Evolutionary conservation across 1,140 invertebrate genomes (phyloP), one percentile per base, ranked within the genome.

Genomic region (Venturia canescens): DNA sequence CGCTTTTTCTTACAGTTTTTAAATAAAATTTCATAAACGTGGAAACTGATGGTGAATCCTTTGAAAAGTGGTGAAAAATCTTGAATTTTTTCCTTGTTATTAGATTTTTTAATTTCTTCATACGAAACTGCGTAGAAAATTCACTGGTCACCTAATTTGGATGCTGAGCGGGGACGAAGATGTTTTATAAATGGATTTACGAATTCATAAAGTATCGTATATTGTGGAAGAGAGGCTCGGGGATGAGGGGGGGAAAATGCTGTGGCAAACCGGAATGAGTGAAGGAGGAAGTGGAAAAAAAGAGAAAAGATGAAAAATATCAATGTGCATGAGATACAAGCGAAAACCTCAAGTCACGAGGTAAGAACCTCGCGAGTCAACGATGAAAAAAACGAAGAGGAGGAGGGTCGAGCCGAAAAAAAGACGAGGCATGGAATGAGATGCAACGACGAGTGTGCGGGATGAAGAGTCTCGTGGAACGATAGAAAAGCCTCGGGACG

Each of bases 231-330:
- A 44, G 1, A 44, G 5, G 11, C 5, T 11, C 1, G 31, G 67
- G 44, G 48, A 50, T 23, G 75, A 71, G 82, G 70, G 60, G 70
- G 31, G 67, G 81, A 83, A 77, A 67, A 26, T 38, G 50, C 72
- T 53, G 82, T 44, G 78, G 66, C 79, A 76, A 79, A 77, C 27
- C 38, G 75, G 72, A 29, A 60, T 34, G 72, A 75, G 81, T 67
- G 79, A 82, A 83, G 67, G 13, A 60, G 80, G 70, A 70, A 31
- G 63, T 44, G 38, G 75, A 80, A 50, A 82, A 71, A 69, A 86
- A 82, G 74, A 38, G 80, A 57, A 82, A 72, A 80, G 80, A 76
- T 21, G 78, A 53, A 84, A 82, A 77, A 67, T 80, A 71, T 72
- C 48, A 26, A 53, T 13, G 71, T 50, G 71, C 5, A 48, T 38